These are phyloP conservation scores for Caenorhabditis drosophilae DNA, from an alignment of 2,888 invertebrate genomes.

Conservation along the genomic window DNA sequence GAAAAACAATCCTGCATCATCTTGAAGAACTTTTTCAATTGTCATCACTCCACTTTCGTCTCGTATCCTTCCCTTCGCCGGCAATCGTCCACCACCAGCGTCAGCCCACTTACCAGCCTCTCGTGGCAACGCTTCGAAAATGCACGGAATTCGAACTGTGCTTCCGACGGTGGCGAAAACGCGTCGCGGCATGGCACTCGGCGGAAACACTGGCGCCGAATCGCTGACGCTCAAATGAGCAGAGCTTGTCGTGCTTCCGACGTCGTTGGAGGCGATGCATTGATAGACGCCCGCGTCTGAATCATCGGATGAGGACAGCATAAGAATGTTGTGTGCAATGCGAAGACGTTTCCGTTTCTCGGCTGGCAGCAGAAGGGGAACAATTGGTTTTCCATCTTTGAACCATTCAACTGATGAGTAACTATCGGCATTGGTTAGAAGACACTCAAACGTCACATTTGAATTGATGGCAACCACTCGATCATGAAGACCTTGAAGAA, in stretches of 20 bases:
- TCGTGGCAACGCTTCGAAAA: constrained; percentile 59
- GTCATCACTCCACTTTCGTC: constrained; percentile 44
- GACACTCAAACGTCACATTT: constrained; percentile 50
- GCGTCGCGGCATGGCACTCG: constrained; percentile 57
- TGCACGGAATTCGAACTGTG: constrained; percentile 57
- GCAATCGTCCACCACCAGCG: constrained; percentile 40
- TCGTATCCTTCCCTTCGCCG: constrained; percentile 37
- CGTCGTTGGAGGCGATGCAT: constrained; percentile 48
- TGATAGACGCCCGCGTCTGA: constrained; percentile 61
- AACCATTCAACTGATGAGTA: constrained; percentile 50
- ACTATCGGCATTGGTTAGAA: constrained; percentile 44
- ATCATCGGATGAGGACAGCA: constrained; percentile 24
- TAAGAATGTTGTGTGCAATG: constrained; percentile 46
- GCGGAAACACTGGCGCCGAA: constrained; percentile 57
- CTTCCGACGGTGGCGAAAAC: constrained; percentile 58
- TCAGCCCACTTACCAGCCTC: constrained; percentile 56
- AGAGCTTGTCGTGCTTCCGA: constrained; percentile 46
- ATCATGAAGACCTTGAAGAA: constrained; percentile 54
- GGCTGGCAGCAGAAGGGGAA: constrained; percentile 55
- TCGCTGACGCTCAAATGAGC: constrained; percentile 55
- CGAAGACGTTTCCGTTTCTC: constrained; percentile 53
- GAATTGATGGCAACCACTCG: constrained; percentile 49
- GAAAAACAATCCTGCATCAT: constrained; percentile 62
- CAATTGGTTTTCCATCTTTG: constrained; percentile 50
- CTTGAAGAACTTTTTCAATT: constrained; percentile 42